Evolutionary conservation across 2,113 vertebrate species (phyloP).

Genomic region (Pterophyllum scalare): DNA sequence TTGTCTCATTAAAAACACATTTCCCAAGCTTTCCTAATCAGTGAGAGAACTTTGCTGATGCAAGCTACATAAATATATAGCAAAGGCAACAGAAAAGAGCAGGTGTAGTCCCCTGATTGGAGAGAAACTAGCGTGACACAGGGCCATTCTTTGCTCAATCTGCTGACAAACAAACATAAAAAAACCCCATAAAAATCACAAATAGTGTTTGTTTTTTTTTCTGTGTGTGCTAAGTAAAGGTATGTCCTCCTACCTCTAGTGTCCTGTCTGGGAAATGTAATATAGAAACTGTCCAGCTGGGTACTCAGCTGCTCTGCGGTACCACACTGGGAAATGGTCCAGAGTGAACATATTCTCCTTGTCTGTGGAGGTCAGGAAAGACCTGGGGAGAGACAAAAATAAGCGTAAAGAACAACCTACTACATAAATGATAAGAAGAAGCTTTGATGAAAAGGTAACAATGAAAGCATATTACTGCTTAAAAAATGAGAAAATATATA

Average conservation of each 20-base stretch:
- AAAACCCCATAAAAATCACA: slow-evolving; percentile 9
- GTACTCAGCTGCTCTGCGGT: slow-evolving; percentile 90
- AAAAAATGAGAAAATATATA: neutral
- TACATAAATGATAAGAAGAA: neutral
- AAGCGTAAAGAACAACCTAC: slow-evolving; percentile 1
- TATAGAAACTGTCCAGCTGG: slow-evolving; percentile 90
- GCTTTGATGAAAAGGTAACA: neutral
- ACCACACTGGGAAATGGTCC: slow-evolving; percentile 96
- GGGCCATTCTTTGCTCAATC: neutral
- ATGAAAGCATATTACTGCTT: too few species aligned
- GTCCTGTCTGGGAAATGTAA: slow-evolving; percentile 84
- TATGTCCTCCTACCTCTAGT: slow-evolving; percentile 82
- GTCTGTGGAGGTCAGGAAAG: slow-evolving; percentile 88
- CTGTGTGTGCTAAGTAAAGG: slow-evolving; percentile 2
- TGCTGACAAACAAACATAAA: neutral
- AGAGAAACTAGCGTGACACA: neutral
- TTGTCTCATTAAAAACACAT: neutral
- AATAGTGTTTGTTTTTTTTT: neutral
- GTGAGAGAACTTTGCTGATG: neutral
- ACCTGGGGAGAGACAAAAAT: slow-evolving; percentile 78
- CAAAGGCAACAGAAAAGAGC: neutral
- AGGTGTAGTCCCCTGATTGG: neutral
- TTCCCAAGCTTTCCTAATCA: neutral
- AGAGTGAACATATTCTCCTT: slow-evolving; percentile 92
- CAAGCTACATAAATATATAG: neutral